Base-by-base conservation (phyloP, 2,888 invertebrate genomes). In the Cynaeus angustus region DNA sequence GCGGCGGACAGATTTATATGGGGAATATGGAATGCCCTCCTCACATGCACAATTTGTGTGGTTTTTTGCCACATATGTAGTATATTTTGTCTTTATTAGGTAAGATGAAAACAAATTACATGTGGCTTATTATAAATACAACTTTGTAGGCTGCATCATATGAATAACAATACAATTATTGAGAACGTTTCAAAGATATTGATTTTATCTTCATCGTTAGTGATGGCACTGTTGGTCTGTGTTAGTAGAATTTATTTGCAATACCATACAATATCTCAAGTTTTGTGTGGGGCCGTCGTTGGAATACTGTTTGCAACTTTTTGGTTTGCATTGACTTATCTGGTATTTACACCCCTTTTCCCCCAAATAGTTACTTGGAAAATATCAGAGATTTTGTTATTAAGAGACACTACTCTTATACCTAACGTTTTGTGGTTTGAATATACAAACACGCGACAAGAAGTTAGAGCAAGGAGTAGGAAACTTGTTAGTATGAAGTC, bases 381-480 rank as follows among this genome's bases (percentile, higher is more conserved):
- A 86, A 85, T 94, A 75, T 93, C 94, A 67, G 96, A 97, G 86
- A 91, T 94, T 84, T 86, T 96, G 71, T 90, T 97, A 86, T 86
- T 97, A 71, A 88, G 96, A 73, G 97, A 97, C 83, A 95, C 95
- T 38, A 95, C 96, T 0, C 86, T 96, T 67, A 97, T 97, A 83
- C 96, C 96, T 21, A 96, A 97, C 84, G 93, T 97, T 12, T 84
- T 96, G 75, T 96, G 96, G 95, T 97, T 97, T 83, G 96, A 97
- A 84, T 97, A 97, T 84, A 95, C 95, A 21, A 94, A 93, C 74
- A 92, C 94, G 62, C 88, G 95, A 74, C 92, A 93, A 79, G 96
- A 96, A 83, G 91, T 94, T 30, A 89, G 94, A 74, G 91, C 93
- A 6, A 89, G 95, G 73, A 91, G 92, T 55, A 88, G 94, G 73